A percentile compares a stretch with the other conserved stretches of the same genome.
phyloP scores from a whole-genome alignment of 2,797 vertebrate species.

The Peromyscus attwateri region DNA sequence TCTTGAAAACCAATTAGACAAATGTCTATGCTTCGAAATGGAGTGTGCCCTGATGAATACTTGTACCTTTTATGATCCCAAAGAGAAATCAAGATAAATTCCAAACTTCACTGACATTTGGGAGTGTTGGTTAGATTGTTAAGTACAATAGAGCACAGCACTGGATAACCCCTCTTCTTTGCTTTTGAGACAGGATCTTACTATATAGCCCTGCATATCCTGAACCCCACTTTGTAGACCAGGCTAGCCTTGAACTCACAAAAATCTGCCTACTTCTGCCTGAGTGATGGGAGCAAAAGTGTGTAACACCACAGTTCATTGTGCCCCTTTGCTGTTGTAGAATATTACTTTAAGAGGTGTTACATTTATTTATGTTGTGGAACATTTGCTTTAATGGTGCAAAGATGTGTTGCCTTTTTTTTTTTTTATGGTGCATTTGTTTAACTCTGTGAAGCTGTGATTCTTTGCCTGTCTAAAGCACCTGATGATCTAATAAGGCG shows the following conservation, averaged over 20 bases:
- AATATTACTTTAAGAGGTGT: no score
- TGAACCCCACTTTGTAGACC: neutral
- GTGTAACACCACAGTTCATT: neutral
- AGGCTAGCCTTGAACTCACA: neutral
- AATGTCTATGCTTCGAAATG: neutral
- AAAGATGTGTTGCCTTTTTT: no score
- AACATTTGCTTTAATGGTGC: no score
- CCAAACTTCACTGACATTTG: neutral
- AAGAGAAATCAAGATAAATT: neutral
- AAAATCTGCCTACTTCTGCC: neutral
- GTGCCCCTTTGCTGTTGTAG: neutral
- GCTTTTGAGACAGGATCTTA: neutral
- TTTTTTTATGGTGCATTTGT: no score
- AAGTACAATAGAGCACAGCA: neutral
- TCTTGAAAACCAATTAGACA: neutral
- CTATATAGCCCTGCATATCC: neutral
- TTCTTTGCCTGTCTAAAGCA: no score
- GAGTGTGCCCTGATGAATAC: neutral
- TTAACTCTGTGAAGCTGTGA: no score
- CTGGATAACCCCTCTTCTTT: neutral
- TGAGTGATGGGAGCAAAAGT: neutral
- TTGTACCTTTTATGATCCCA: neutral
- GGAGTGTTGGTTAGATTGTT: neutral
- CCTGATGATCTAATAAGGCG: no score
- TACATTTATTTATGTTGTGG: no score